Evolutionary conservation across 2,888 invertebrate species (phyloP).

Genomic region (Acanthosepion pharaonis): DNA sequence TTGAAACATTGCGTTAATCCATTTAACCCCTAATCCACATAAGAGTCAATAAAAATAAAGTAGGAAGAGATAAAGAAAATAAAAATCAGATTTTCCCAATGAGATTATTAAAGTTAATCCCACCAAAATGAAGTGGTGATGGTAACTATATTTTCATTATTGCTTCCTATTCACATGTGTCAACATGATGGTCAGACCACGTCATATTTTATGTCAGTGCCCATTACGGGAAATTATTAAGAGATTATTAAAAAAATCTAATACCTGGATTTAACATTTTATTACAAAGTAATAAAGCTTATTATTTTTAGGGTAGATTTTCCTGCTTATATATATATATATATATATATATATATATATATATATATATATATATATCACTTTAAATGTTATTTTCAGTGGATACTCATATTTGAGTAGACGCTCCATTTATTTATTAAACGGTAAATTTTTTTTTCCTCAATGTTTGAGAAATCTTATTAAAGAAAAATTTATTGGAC

Average conservation of each 20-base stretch:
- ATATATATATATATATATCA: neutral
- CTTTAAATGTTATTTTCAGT: too few species aligned
- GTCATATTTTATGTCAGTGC: neutral
- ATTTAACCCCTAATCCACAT: neutral
- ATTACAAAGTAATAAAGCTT: neutral
- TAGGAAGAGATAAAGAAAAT: neutral
- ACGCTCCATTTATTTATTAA: too few species aligned
- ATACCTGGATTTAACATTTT: neutral
- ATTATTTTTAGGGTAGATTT: neutral
- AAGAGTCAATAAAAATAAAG: neutral
- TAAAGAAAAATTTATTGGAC: neutral
- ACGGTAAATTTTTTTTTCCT: too few species aligned
- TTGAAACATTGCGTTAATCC: neutral
- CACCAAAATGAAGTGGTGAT: neutral
- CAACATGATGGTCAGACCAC: neutral
- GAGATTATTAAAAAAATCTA: neutral
- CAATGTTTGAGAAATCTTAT: too few species aligned
- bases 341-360: neutral
- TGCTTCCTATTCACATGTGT: neutral
- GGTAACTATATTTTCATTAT: neutral
- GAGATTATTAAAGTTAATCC: neutral
- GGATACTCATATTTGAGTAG: too few species aligned
- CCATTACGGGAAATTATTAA: neutral
- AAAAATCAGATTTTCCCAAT: neutral
- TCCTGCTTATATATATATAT: neutral